Conservation (phyloP, 2,797 vertebrate genomes). For the Cephalopachus bancanus region DNA sequence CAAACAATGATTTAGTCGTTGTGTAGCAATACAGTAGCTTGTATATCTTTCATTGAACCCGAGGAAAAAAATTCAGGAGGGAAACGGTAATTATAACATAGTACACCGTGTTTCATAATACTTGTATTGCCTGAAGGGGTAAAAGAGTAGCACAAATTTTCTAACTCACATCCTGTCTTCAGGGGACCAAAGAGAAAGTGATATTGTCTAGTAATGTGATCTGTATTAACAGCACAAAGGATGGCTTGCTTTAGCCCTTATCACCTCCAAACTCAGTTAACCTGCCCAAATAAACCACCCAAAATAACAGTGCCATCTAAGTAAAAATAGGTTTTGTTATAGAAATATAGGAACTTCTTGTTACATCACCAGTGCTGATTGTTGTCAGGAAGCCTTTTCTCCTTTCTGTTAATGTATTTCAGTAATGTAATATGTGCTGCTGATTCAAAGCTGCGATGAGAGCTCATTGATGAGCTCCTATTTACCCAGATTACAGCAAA, state of each 20-base stretch:
- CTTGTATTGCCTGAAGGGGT: neutral
- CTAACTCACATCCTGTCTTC: neutral
- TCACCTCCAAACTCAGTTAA: neutral
- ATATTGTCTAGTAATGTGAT: neutral
- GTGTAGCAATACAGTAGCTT: neutral
- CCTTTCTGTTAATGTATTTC: slow-evolving; percentile 39
- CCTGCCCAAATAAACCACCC: neutral
- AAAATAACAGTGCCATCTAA: neutral
- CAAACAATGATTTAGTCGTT: neutral
- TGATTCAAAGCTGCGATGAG: slow-evolving; percentile 9
- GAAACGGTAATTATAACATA: slow-evolving; percentile 14
- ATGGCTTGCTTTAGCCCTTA: neutral
- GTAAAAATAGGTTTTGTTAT: slow-evolving; percentile 25
- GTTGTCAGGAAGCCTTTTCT: slow-evolving; percentile 46
- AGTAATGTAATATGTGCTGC: slow-evolving; percentile 52
- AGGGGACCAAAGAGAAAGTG: slow-evolving; percentile 43
- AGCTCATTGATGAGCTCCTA: slow-evolving; percentile 59
- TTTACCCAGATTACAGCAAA: slow-evolving; percentile 71
- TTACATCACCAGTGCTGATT: slow-evolving; percentile 14
- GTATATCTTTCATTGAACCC: neutral
- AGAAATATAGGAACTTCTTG: neutral
- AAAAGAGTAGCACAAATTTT: neutral
- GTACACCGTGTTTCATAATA: neutral
- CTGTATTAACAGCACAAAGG: neutral
- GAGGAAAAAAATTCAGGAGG: neutral